Percentiles rank a stretch among this genome's conserved stretches.
phyloP scores from a whole-genome alignment of 2,888 invertebrate species.

The Entomobrya multifasciata region DNA sequence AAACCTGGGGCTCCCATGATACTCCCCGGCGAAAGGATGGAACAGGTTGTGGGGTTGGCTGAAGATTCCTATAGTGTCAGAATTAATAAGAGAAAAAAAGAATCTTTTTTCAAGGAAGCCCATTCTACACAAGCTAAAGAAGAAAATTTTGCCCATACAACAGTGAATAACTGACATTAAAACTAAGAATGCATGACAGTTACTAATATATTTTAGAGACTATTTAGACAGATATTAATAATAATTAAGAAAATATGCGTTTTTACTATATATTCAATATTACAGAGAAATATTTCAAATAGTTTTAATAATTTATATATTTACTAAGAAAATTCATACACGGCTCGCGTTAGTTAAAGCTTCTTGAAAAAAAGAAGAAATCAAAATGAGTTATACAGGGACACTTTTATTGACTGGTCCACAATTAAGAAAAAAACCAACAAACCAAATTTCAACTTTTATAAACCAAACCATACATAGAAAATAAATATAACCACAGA shows the following conservation, averaged over 20 bases:
- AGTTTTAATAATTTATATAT: constrained; percentile 26
- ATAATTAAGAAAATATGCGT: constrained; percentile 23
- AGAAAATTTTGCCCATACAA: constrained; percentile 58
- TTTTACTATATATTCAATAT: constrained; percentile 36
- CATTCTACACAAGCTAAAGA: constrained; percentile 62
- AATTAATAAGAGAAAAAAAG: constrained; percentile 65
- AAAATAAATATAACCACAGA: constrained; percentile 13
- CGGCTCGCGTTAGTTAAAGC: constrained; percentile 69
- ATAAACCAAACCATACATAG: no score
- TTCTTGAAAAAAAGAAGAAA: constrained; percentile 37
- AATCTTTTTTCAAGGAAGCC: constrained; percentile 63
- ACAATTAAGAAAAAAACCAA: constrained; percentile 20
- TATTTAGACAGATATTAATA: constrained; percentile 43
- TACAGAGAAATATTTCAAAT: constrained; percentile 6
- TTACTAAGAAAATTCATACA: no score
- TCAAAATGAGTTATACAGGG: constrained; percentile 1
- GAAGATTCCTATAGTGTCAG: constrained; percentile 70
- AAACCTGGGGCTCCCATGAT: constrained; percentile 84
- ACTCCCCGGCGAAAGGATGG: constrained; percentile 83
- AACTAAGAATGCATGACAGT: constrained; percentile 71
- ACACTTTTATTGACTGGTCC: constrained; percentile 2
- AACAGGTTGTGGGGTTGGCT: constrained; percentile 77
- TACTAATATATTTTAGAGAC: constrained; percentile 54
- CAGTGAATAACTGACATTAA: constrained; percentile 71
- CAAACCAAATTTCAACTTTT: no score